Evolutionary conservation across 1,140 invertebrate genomes (phyloP), one percentile per base, ranked within the genome.

Genomic region (Megalopta genalis): DNA sequence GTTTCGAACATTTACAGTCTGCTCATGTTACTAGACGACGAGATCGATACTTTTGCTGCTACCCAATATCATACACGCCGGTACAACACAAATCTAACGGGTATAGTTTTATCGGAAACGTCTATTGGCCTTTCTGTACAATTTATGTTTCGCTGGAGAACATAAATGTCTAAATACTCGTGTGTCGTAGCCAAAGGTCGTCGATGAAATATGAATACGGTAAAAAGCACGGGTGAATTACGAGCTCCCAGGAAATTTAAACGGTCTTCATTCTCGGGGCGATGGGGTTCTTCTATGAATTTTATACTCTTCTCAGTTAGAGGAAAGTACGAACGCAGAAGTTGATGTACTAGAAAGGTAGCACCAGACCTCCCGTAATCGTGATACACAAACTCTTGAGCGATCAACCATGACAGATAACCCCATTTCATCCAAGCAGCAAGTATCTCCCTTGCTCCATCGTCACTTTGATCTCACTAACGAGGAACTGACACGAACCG

Each of bases 401-500:
- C 67, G 75, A 77, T 77, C 66, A 59, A 77, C 46, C 62, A 46
- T 18, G 18, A 64, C 37, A 59, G 49, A 75, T 68, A 80, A 75
- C 21, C 27, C 42, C 16, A 62, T 74, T 79, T 74, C 62, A 25
- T 14, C 18, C 23, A 42, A 65, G 32, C 46, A 63, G 32, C 39
- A 25, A 39, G 37, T 66, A 66, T 76, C 74, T 62, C 18, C 49
- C 23, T 71, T 37, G 54, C 69, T 42, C 23, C 69, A 10, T 72
- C 49, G 76, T 65, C 42, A 57, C 69, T 78, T 72, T 71, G 60
- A 65, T 78, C 76, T 65, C 32, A 7, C 8, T 72, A 72, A 79
- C 71, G 70, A 66, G 70, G n/a, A 81, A 63, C 39, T 59, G 39
- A 67, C 59, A 63, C 49, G n/a, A 37, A 21, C 62, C n/a, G 60